phyloP scores from a whole-genome alignment of 1,140 invertebrate species.

The Pseudomyrmex dendroicus region DNA sequence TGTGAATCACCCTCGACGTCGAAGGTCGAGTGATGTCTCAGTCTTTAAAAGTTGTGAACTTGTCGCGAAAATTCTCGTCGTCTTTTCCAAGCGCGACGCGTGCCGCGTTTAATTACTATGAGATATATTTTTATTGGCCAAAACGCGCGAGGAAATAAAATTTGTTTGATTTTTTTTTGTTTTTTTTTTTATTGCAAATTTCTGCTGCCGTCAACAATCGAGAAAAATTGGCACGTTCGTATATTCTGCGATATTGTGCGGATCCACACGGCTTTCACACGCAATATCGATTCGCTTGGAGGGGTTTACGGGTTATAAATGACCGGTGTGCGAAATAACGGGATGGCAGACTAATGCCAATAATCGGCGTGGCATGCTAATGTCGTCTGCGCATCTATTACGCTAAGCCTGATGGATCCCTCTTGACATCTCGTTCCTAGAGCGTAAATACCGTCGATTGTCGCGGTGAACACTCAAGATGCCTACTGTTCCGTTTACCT shows the following conservation, averaged over 20 bases:
- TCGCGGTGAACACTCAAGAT: conserved; percentile 67
- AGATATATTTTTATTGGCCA: conserved; percentile 46
- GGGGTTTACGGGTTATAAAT: conserved; percentile 80
- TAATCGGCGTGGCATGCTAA: conserved; percentile 83
- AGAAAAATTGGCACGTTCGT: conserved; percentile 59
- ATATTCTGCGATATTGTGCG: conserved; percentile 43
- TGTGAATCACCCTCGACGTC: not conserved
- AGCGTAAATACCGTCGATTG: conserved; percentile 72
- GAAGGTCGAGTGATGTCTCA: not conserved
- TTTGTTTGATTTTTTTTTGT: not conserved
- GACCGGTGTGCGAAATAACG: conserved; percentile 78
- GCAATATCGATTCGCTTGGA: conserved; percentile 62
- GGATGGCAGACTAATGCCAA: conserved; percentile 79
- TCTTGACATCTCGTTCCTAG: conserved; percentile 76
- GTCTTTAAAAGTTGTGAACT: conserved; percentile 28
- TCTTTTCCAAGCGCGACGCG: not conserved
- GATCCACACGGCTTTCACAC: conserved; percentile 53
- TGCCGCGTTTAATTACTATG: conserved; percentile 45
- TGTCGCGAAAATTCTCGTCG: not conserved
- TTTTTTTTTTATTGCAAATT: conserved; percentile 27
- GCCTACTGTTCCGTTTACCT: conserved; percentile 45
- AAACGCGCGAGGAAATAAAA: conserved; percentile 23
- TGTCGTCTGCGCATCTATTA: conserved; percentile 83
- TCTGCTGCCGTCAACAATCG: conserved; percentile 52
- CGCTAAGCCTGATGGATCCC: conserved; percentile 83